Evolutionary conservation across 2,888 invertebrate species (phyloP).

Genomic region (Melinaea menophilus): DNA sequence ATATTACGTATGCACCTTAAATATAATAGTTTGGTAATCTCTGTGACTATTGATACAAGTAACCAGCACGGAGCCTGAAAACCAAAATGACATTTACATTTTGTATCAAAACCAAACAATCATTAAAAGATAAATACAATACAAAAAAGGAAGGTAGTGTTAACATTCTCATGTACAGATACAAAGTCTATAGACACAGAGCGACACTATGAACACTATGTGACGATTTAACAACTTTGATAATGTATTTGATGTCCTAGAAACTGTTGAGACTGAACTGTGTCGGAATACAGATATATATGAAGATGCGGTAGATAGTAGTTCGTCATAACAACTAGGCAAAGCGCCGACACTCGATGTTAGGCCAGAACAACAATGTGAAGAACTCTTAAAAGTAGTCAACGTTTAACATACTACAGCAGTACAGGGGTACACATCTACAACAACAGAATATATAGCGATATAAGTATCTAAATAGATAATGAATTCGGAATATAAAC

Average conservation of each 20-base stretch:
- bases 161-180: too few species aligned
- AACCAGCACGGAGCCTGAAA: too few species aligned
- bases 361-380: slow-evolving; percentile 44
- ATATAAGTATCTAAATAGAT: slow-evolving; percentile 55
- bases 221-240: too few species aligned
- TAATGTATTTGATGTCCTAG: too few species aligned
- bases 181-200: too few species aligned
- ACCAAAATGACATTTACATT: too few species aligned
- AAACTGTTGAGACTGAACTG: too few species aligned
- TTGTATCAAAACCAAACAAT: too few species aligned
- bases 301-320: neutral
- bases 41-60: neutral
- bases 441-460: slow-evolving; percentile 46
- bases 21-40: neutral
- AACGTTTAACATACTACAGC: slow-evolving; percentile 50
- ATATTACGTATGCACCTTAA: slow-evolving; percentile 1
- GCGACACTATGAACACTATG: too few species aligned
- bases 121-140: too few species aligned
- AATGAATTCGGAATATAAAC: slow-evolving; percentile 60
- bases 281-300: neutral
- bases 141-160: too few species aligned
- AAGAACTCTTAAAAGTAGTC: slow-evolving; percentile 71
- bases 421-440: slow-evolving; percentile 29
- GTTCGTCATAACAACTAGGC: neutral
- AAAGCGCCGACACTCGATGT: slow-evolving; percentile 12